A percentile compares a stretch with the other conserved stretches of the same genome.
Conservation (phyloP, 2,797 vertebrate species). For the Silurus aristotelis region DNA sequence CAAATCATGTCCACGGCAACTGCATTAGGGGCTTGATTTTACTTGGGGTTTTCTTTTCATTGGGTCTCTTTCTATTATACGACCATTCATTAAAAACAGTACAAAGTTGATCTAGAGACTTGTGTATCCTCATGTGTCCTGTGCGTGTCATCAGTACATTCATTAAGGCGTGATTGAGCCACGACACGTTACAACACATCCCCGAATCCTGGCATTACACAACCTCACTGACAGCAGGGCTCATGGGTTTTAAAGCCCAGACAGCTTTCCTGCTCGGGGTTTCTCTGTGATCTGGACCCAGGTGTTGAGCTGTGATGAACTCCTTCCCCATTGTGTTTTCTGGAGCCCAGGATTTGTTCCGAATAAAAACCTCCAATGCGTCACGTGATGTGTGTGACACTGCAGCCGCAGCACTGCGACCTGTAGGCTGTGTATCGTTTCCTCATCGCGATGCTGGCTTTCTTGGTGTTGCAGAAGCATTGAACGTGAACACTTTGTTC, state of each 20-base stretch:
- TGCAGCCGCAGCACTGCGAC: background rate
- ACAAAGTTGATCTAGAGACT: background rate
- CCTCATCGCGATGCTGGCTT: background rate
- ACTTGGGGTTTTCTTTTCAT: background rate
- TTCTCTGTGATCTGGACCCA: background rate
- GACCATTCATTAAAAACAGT: background rate
- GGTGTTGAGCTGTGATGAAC: background rate
- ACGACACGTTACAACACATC: background rate
- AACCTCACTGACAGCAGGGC: background rate
- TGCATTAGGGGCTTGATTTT: background rate
- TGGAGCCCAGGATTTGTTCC: background rate
- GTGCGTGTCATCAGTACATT: background rate
- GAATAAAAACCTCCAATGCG: background rate
- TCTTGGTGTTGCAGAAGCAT: background rate
- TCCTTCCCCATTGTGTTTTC: background rate
- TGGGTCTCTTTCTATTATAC: background rate
- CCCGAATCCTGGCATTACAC: background rate
- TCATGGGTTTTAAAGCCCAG: background rate
- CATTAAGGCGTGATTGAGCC: background rate
- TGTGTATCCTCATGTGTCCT: background rate
- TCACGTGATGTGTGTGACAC: background rate
- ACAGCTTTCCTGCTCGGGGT: background rate
- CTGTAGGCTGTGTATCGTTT: background rate
- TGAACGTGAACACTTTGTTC: too few species aligned
- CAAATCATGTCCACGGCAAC: background rate